Base-by-base conservation (phyloP, 2,888 invertebrate genomes). In the Creontiades dilutus region DNA sequence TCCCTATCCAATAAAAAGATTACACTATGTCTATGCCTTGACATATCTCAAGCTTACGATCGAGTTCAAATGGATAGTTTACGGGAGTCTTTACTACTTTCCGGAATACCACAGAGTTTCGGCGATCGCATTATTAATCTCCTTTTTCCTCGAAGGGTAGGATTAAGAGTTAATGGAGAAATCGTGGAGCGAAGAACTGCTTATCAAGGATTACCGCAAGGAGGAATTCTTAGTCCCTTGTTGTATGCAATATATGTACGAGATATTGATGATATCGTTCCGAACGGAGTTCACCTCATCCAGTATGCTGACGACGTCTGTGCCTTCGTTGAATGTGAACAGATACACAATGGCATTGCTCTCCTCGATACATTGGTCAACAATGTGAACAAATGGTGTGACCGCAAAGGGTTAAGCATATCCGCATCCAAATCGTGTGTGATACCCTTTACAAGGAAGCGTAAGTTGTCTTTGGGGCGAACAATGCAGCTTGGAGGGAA, bases 291-390 rank as follows among this genome's bases (percentile, higher is more conserved):
- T 46, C 28, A 78, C 0, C 28, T 78, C 23, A 28, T 78, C 16
- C 78, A 78, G 46, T 78, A 78, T n/a, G 78, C 78, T 14, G 78
- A 78, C 7, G 78, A 78, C 78, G n/a, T 78, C 19, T 78, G 78
- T 46, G 28, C 46, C 13, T 78, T 37, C 78, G 78, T 78, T 14
- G 28, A 28, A 27, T 37, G 78, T 46, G 78, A 78, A 9, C 13
- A 28, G 37, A 12, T 78, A 13, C 14, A 28, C 14, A n/a, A 16
- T 28, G 28, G 78, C 7, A 78, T 78, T 46, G 0, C 28, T 14
- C 28, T 37, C 28, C 46, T 78, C 16, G 78, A 78, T 46, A 16
- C 28, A 16, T 14, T 16, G 2, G n/a, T 7, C 37, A 78, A 28
- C 14, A 14, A 78, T 19, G 14, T 78, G 37, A 23, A 78, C 0